Percentiles rank a stretch among this genome's conserved stretches.
Evolutionary conservation across 2,888 invertebrate species (phyloP).

Genomic region (Macrostomum cliftonense): DNA sequence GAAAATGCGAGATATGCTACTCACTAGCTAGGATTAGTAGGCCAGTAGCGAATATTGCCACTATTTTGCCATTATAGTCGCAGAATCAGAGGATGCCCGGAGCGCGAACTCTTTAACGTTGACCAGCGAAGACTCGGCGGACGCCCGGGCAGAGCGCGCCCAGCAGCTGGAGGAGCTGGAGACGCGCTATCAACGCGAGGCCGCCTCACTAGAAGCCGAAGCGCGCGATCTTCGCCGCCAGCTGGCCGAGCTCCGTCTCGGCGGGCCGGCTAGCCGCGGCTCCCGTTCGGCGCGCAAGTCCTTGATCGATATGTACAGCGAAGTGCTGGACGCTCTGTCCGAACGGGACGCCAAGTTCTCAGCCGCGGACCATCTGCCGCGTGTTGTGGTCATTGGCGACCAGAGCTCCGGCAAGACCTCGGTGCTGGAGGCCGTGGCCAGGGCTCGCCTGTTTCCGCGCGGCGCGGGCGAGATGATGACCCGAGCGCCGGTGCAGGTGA

Average conservation of each 20-base stretch:
- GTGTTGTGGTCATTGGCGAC: conserved; percentile 92
- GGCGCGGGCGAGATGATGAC: conserved; percentile 99
- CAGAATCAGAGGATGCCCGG: too few species aligned
- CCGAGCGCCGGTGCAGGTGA: conserved; percentile 81
- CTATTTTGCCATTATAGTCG: too few species aligned
- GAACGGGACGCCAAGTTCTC: conserved; percentile 47
- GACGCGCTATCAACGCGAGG: conserved; percentile 82
- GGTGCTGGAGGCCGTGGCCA: conserved; percentile 93
- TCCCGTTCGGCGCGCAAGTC: conserved; percentile 49
- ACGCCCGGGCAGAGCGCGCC: conserved; percentile 47
- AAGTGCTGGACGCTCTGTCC: conserved; percentile 79
- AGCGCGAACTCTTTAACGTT: too few species aligned
- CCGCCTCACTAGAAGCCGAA: conserved; percentile 83
- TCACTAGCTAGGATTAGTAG: too few species aligned
- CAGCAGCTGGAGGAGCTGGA: conserved; percentile 69
- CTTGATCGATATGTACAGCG: conserved; percentile 96
- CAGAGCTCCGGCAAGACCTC: conserved; percentile 98
- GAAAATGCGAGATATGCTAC: conserved; percentile 6
- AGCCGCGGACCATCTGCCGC: conserved; percentile 60
- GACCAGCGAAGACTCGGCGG: too few species aligned
- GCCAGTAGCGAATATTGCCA: too few species aligned
- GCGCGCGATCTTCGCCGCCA: conserved; percentile 80
- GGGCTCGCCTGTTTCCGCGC: conserved; percentile 84
- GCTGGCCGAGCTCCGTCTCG: conserved; percentile 21
- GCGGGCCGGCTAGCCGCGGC: too few species aligned